phyloP scores from a whole-genome alignment of 2,888 invertebrate species.

The Caradrina kadenii region DNA sequence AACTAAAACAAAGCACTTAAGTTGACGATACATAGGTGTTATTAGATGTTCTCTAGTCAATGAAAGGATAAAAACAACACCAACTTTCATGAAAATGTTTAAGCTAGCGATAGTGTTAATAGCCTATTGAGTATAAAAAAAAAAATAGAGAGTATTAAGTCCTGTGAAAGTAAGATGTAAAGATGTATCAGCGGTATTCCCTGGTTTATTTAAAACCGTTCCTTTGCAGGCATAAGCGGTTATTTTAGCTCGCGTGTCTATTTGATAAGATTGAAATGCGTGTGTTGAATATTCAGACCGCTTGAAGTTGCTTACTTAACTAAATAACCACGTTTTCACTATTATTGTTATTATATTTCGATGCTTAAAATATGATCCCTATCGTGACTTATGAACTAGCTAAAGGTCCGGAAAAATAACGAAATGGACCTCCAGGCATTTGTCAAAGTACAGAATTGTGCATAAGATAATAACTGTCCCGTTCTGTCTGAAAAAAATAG shows the following conservation, averaged over 20 bases:
- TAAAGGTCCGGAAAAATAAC: neutral
- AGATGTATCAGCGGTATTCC: neutral
- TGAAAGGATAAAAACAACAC: neutral
- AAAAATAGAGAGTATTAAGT: constrained; percentile 1
- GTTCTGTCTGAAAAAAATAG: neutral
- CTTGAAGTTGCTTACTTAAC: neutral
- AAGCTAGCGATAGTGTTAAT: neutral
- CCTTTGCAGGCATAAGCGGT: constrained; percentile 4
- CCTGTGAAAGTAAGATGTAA: constrained; percentile 5
- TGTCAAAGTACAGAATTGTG: too few relatives aligned
- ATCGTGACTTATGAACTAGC: neutral
- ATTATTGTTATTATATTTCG: constrained; percentile 7
- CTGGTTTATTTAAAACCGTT: constrained; percentile 26
- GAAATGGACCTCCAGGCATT: too few relatives aligned
- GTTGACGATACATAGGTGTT: too few relatives aligned
- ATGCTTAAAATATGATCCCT: neutral
- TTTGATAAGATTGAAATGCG: constrained; percentile 26
- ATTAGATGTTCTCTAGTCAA: too few relatives aligned
- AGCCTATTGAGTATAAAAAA: too few relatives aligned
- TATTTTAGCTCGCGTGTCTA: constrained; percentile 19
- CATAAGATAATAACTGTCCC: too few relatives aligned
- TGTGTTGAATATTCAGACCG: constrained; percentile 9
- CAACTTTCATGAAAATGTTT: neutral
- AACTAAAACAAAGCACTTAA: neutral
- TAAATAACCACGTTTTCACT: neutral